Evolutionary conservation across 2,888 invertebrate species (phyloP).

Genomic region (Philereme transversata): DNA sequence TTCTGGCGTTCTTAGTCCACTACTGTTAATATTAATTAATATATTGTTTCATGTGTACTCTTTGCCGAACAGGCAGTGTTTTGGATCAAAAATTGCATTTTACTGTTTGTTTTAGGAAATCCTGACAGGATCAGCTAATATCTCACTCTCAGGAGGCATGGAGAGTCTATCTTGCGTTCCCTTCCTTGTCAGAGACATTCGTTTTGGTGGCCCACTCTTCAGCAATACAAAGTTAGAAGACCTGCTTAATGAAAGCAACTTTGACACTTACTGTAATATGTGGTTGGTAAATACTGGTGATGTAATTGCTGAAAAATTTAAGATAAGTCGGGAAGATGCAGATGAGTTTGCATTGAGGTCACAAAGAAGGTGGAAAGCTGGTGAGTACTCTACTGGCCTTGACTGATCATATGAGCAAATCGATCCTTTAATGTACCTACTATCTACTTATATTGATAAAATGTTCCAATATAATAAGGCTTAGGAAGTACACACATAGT

Average conservation of each 20-base stretch:
- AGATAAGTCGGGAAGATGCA: conserved; percentile 16
- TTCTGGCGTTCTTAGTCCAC: too few species aligned
- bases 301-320: conserved; percentile 21
- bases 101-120: conserved; percentile 6
- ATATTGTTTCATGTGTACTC: too few species aligned
- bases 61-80: too few species aligned
- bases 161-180: conserved; percentile 15
- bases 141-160: conserved; percentile 24
- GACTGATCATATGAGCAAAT: too few species aligned
- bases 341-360: conserved; percentile 34
- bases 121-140: conserved; percentile 14
- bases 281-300: conserved; percentile 21
- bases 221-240: conserved; percentile 9
- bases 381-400: background rate
- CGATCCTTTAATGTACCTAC: too few species aligned
- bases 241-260: background rate
- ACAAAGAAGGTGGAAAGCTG: conserved; percentile 33
- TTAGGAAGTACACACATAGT: too few species aligned
- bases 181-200: conserved; percentile 3
- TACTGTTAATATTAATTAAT: too few species aligned
- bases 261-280: conserved; percentile 13
- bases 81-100: too few species aligned
- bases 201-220: conserved; percentile 8
- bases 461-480: too few species aligned
- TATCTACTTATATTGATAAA: too few species aligned